Conservation (phyloP, 2,888 invertebrate species). For the Hoplodrina ambigua region DNA sequence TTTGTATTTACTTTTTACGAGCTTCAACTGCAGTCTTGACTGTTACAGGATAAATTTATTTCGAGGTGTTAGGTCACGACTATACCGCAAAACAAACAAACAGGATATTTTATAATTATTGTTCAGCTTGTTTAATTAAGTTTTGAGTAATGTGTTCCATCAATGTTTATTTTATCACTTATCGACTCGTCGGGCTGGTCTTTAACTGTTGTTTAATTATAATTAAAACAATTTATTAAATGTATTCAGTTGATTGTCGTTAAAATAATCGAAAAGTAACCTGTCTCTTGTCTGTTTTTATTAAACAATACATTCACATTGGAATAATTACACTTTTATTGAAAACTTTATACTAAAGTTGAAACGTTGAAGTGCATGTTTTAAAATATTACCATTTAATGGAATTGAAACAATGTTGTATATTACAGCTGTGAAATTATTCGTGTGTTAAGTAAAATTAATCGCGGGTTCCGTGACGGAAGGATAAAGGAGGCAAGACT, state of each 20-base stretch:
- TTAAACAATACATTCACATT: constrained; percentile 37
- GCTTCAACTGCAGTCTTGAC: constrained; percentile 12
- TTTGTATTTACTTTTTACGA: constrained; percentile 37
- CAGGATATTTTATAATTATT: constrained; percentile 39
- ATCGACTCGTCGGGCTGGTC: constrained; percentile 1
- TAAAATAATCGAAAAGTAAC: constrained; percentile 24
- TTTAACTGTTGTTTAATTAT: constrained; percentile 33
- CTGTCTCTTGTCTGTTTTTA: constrained; percentile 35
- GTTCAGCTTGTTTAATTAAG: constrained; percentile 35
- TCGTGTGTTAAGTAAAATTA: constrained; percentile 61
- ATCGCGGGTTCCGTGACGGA: constrained; percentile 65
- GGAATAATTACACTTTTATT: constrained; percentile 24
- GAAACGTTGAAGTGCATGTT: constrained; percentile 47
- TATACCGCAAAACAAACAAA: constrained; percentile 35
- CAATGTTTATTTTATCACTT: constrained; percentile 34
- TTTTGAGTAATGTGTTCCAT: constrained; percentile 26
- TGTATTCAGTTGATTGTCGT: constrained; percentile 23
- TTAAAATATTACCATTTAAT: constrained; percentile 62
- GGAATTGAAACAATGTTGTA: constrained; percentile 60
- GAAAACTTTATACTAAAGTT: constrained; percentile 39
- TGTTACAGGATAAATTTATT: constrained; percentile 50
- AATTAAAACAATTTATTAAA: constrained; percentile 18
- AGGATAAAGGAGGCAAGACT: constrained; percentile 65
- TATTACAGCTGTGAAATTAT: constrained; percentile 62
- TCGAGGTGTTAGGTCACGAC: constrained; percentile 39